These are phyloP conservation scores for Stictonetta naevosa DNA, from an alignment of 2,113 vertebrate species.

Conservation along the genomic window DNA sequence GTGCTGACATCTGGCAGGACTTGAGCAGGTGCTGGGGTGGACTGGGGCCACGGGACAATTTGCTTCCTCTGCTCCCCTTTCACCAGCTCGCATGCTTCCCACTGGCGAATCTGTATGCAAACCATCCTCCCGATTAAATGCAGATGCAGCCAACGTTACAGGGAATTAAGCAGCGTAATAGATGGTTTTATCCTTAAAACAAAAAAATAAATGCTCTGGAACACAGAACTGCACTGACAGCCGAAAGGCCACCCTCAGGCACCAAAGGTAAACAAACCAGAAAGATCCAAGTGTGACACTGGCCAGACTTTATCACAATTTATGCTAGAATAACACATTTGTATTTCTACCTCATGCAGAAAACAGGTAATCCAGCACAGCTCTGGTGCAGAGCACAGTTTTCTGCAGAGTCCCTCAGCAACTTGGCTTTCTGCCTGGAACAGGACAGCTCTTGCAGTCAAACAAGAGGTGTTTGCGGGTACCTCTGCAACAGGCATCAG, in stretches of 20 bases:
- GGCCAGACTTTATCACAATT: background rate
- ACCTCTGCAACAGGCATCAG: rapidly evolving
- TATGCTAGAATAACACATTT: background rate
- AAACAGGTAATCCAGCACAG: background rate
- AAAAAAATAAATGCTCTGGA: background rate
- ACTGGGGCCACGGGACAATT: background rate
- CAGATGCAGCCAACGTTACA: background rate
- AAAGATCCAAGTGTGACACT: background rate
- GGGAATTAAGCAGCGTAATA: background rate
- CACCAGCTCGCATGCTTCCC: rapidly evolving
- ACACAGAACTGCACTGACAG: background rate
- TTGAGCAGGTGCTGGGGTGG: background rate
- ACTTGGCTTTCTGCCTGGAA: background rate
- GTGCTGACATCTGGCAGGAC: background rate
- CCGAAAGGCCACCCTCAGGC: background rate
- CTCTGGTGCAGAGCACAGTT: background rate
- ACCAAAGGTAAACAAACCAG: background rate
- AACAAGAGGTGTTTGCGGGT: background rate
- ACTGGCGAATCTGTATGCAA: background rate
- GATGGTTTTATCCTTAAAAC: background rate
- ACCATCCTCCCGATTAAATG: background rate
- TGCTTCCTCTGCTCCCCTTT: background rate
- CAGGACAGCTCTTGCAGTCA: background rate
- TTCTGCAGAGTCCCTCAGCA: background rate
- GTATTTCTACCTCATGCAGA: background rate